phyloP scores from a whole-genome alignment of 2,797 vertebrate species.

The Sparidentex hasta region DNA sequence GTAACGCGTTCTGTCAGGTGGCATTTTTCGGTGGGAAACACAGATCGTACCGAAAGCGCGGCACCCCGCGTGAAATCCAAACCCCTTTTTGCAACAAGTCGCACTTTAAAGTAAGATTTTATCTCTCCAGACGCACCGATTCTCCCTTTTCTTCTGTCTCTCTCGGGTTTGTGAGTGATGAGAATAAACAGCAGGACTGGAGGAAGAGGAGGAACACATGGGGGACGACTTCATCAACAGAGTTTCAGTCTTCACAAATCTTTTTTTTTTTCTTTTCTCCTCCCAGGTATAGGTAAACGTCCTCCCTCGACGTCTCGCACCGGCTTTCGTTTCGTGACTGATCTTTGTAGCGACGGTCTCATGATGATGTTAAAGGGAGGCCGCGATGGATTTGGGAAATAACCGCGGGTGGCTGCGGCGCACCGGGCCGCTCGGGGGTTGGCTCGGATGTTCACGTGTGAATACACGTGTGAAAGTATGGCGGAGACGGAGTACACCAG shows the following conservation, averaged over 20 bases:
- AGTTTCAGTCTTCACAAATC: conserved; percentile 34
- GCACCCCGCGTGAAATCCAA: conserved; percentile 34
- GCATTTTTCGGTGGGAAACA: conserved; percentile 36
- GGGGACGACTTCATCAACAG: conserved; percentile 51
- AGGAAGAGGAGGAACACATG: conserved; percentile 42
- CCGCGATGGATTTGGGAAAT: conserved; percentile 1
- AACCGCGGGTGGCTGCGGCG: not conserved
- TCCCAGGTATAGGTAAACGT: conserved; percentile 27
- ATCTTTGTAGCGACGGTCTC: conserved; percentile 19
- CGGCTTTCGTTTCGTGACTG: conserved; percentile 38
- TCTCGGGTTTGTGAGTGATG: conserved; percentile 54
- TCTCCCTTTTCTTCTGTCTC: conserved; percentile 24
- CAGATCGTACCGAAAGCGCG: not conserved
- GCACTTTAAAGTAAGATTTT: conserved; percentile 31
- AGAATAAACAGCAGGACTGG: conserved; percentile 55
- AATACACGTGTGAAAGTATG: not conserved
- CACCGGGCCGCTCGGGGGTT: not conserved
- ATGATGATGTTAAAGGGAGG: conserved; percentile 7
- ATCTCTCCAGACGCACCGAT: conserved; percentile 3
- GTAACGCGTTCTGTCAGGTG: conserved; percentile 38
- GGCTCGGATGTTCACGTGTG: not conserved
- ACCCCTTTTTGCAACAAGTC: conserved; percentile 34
- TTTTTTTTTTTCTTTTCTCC: conserved; percentile 26
- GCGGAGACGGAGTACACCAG: not conserved
- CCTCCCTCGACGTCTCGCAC: conserved; percentile 33